Percentiles rank a stretch among this genome's conserved stretches.
Conservation (phyloP, 1,140 invertebrate species). For the Euura saliciscinereae region DNA sequence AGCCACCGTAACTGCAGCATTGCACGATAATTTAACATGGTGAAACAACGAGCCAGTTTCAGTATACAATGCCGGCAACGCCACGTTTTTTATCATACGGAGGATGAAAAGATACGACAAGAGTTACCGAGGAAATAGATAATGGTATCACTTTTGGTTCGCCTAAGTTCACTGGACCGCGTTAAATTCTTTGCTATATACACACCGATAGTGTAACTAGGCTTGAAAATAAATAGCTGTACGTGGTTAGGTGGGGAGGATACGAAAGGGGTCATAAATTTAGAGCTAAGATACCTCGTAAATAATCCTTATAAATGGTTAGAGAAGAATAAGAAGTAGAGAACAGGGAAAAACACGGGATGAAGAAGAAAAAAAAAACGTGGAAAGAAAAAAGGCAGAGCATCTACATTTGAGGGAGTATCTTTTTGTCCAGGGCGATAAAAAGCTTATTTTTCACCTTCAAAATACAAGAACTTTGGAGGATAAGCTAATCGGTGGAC, state of each 20-base stretch:
- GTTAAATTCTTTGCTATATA: neutral
- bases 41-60: no score
- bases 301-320: slow-evolving; percentile 5
- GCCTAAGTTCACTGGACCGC: neutral
- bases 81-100: no score
- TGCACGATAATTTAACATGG: neutral
- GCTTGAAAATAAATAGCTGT: neutral
- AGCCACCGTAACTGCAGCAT: neutral
- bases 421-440: no score
- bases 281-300: neutral
- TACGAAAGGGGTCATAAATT: neutral
- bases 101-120: no score
- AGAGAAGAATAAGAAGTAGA: neutral
- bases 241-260: neutral
- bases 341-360: no score
- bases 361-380: neutral
- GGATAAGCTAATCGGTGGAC: no score
- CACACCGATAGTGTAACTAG: neutral
- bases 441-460: no score
- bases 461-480: no score
- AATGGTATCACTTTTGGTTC: neutral
- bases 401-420: no score
- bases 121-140: no score
- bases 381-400: neutral
- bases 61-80: no score